Percentiles rank a stretch among this genome's conserved stretches.
These are phyloP conservation scores for Microcebus ravelobensis DNA, from an alignment of 2,113 vertebrate species.

Conservation along the genomic window DNA sequence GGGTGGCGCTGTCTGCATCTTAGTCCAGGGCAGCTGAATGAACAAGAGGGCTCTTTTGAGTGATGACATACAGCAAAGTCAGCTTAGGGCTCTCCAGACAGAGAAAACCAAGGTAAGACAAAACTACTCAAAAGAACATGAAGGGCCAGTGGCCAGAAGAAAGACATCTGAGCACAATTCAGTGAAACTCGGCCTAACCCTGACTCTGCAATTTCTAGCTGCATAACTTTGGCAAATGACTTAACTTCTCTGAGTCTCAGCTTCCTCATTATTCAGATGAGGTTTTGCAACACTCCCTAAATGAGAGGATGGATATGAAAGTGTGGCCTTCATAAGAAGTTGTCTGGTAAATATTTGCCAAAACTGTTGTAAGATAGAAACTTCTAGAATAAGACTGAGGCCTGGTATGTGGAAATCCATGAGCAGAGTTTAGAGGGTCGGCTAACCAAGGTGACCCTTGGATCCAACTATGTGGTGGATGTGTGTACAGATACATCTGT, in stretches of 20 bases:
- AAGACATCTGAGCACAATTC: slow-evolving; percentile 14
- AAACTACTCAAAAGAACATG: neutral
- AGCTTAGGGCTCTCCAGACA: neutral
- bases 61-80: neutral
- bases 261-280: slow-evolving; percentile 58
- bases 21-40: neutral
- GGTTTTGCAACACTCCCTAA: slow-evolving; percentile 52
- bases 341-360: neutral
- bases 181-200: neutral
- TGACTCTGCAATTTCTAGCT: slow-evolving; percentile 54
- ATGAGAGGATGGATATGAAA: slow-evolving; percentile 41
- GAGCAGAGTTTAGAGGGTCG: neutral
- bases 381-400: neutral
- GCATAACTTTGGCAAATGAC: slow-evolving; percentile 4
- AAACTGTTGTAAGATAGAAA: neutral
- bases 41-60: neutral
- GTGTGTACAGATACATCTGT: neutral
- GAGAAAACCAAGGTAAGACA: neutral
- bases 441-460: neutral
- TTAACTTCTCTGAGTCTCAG: slow-evolving; percentile 50
- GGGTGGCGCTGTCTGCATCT: too few species aligned
- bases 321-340: neutral
- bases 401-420: neutral
- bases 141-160: neutral
- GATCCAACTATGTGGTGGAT: neutral